Evolutionary conservation across 2,113 vertebrate species (phyloP).

Genomic region (Xiphophorus hellerii): DNA sequence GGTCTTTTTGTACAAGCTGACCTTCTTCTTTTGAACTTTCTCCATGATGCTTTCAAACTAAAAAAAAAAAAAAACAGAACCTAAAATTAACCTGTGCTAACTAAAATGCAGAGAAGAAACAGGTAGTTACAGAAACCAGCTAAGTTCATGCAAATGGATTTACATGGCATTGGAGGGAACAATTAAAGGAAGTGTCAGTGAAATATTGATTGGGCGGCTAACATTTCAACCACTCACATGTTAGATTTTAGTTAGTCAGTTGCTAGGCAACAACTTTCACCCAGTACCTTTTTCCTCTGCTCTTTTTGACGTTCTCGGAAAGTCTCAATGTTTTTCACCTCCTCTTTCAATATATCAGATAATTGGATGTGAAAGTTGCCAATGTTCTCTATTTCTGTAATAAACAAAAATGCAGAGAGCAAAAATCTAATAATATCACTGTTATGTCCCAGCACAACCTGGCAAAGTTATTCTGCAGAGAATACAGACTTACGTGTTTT

Average conservation of each 20-base stretch:
- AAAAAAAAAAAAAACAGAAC: conserved; percentile 4
- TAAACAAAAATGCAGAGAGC: neutral
- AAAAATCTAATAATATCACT: neutral
- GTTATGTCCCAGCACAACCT: neutral
- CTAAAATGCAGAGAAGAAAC: too few species aligned
- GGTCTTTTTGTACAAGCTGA: conserved; percentile 87
- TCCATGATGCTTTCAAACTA: conserved; percentile 94
- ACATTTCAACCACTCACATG: neutral
- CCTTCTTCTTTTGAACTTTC: conserved; percentile 89
- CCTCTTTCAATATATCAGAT: conserved; percentile 86
- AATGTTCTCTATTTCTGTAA: conserved; percentile 89
- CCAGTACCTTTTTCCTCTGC: conserved; percentile 90
- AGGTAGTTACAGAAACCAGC: too few species aligned
- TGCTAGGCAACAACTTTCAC: conserved; percentile 13
- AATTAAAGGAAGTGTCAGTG: neutral
- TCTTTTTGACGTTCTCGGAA: conserved; percentile 94
- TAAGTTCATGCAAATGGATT: neutral
- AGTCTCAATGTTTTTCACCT: conserved; percentile 89
- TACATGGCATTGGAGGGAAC: neutral
- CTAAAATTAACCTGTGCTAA: neutral
- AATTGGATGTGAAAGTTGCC: conserved; percentile 92
- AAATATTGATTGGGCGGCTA: neutral
- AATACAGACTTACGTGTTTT: conserved; percentile 87
- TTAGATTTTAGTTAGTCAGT: neutral
- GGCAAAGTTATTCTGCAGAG: neutral